Evolutionary conservation across 1,140 invertebrate species (phyloP).

Genomic region (Plodia interpunctella): DNA sequence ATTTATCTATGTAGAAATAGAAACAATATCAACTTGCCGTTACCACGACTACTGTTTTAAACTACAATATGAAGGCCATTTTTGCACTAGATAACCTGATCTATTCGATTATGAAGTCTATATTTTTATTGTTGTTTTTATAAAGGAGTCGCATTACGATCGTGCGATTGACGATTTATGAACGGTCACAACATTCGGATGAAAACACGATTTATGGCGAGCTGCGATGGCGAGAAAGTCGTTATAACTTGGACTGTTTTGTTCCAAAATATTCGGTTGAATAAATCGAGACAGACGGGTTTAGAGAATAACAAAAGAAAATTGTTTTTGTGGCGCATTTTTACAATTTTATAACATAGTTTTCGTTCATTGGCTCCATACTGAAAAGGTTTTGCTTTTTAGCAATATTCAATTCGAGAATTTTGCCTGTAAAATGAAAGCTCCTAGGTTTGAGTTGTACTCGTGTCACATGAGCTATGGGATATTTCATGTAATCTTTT

Average conservation of each 20-base stretch:
- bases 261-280: background rate
- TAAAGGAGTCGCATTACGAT: constrained; percentile 1
- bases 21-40: no score
- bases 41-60: no score
- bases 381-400: no score
- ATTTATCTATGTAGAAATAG: no score
- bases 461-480: no score
- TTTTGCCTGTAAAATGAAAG: no score
- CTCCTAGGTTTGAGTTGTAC: no score
- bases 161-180: background rate
- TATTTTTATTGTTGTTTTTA: constrained; percentile 2
- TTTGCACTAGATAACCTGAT: background rate
- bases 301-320: background rate
- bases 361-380: no score
- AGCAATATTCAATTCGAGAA: no score
- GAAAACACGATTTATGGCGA: background rate
- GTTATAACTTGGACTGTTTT: background rate
- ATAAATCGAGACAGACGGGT: background rate
- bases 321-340: no score
- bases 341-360: no score
- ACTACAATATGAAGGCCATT: background rate
- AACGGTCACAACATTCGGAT: background rate
- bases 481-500: no score
- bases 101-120: background rate
- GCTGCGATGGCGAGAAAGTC: background rate